These are phyloP conservation scores for Philereme vetulata DNA, from an alignment of 2,888 invertebrate genomes.

Conservation along the genomic window DNA sequence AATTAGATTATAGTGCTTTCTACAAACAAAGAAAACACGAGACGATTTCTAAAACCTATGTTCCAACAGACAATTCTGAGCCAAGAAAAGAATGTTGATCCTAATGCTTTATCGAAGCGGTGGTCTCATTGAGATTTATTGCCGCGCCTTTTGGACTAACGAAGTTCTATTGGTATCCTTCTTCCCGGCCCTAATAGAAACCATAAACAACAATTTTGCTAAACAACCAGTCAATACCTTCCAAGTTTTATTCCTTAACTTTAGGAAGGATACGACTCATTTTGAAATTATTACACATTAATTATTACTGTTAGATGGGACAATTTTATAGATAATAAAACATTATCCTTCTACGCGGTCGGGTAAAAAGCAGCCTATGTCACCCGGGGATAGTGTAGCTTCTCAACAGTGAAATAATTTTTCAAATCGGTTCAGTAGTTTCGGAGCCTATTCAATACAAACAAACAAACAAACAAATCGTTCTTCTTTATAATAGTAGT, in stretches of 20 bases:
- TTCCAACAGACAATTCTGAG: constrained; percentile 19
- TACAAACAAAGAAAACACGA: neutral
- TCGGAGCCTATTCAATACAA: too few species aligned
- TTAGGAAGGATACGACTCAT: constrained; percentile 4
- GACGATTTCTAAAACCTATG: neutral
- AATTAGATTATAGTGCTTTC: too few species aligned
- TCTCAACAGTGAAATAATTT: too few species aligned
- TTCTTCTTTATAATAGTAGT: too few species aligned
- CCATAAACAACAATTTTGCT: constrained; percentile 56
- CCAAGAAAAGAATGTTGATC: constrained; percentile 36
- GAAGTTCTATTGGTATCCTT: constrained; percentile 61
- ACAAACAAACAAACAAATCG: too few species aligned
- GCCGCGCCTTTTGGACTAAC: constrained; percentile 54
- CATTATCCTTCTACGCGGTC: too few species aligned
- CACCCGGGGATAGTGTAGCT: too few species aligned
- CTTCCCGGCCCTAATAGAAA: constrained; percentile 51
- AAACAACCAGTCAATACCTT: constrained; percentile 46
- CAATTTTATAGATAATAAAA: too few species aligned
- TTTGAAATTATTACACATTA: neutral
- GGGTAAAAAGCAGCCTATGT: too few species aligned
- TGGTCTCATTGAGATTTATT: constrained; percentile 59
- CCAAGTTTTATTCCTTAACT: constrained; percentile 17
- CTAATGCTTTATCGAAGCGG: constrained; percentile 57
- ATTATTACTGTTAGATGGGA: too few species aligned
- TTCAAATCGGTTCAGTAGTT: too few species aligned